These are phyloP conservation scores for Oxystoma pomonae DNA, from an alignment of 2,888 invertebrate genomes.

Conservation along the genomic window DNA sequence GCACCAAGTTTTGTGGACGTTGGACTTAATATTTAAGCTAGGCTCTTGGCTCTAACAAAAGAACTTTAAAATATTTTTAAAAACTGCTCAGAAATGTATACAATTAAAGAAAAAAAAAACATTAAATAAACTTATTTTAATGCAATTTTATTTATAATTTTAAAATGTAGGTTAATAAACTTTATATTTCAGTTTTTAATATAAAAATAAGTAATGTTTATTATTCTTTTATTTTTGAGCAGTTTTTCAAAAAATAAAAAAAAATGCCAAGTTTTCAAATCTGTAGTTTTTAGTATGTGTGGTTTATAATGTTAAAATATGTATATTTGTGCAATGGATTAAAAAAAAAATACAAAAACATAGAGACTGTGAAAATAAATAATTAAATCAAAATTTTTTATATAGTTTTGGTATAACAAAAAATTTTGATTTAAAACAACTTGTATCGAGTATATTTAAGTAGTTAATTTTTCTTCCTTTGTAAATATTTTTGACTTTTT, in stretches of 20 bases:
- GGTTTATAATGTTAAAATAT: background rate
- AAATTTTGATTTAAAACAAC: background rate
- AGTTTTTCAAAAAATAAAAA: conserved; percentile 30
- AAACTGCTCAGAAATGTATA: no score
- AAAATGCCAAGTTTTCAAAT: conserved; percentile 24
- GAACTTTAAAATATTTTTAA: no score
- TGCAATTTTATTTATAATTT: no score
- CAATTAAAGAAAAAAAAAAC: no score
- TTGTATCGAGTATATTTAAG: conserved; percentile 15
- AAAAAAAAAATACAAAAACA: conserved; percentile 20
- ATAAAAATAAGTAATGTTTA: no score
- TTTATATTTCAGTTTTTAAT: no score
- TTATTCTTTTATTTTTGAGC: background rate
- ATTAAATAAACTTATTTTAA: no score
- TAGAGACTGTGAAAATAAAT: conserved; percentile 37
- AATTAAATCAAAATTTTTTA: conserved; percentile 1
- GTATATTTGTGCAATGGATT: conserved; percentile 41
- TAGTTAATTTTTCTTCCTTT: conserved; percentile 28
- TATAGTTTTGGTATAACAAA: background rate
- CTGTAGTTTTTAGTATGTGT: conserved; percentile 20
- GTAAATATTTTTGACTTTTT: conserved; percentile 27
- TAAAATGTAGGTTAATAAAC: no score
- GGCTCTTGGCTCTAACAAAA: no score
- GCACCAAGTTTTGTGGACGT: no score
- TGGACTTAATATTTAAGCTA: no score